phyloP scores from a whole-genome alignment of 2,113 vertebrate genomes.

The Ellobius talpinus region DNA sequence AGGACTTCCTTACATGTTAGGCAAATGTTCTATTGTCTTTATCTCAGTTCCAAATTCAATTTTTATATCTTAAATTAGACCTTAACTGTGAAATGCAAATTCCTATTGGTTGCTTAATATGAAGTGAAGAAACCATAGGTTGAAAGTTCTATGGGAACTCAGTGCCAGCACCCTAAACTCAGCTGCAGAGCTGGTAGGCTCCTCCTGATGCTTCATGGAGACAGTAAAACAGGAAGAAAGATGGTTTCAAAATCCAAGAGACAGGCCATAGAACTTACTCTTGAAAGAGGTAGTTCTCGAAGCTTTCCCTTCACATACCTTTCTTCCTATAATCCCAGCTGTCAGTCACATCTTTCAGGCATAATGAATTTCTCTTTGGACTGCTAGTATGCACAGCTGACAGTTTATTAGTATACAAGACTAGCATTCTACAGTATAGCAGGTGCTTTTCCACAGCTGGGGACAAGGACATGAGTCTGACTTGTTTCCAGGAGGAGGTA shows the following conservation, averaged over 20 bases:
- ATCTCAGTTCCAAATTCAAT: neutral
- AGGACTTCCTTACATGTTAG: neutral
- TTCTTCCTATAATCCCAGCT: neutral
- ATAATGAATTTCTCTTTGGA: neutral
- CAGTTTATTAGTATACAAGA: neutral
- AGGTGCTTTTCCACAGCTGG: neutral
- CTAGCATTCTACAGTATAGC: neutral
- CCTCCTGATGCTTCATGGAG: constrained; percentile 6
- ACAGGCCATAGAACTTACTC: neutral
- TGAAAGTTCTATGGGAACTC: neutral
- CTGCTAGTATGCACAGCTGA: neutral
- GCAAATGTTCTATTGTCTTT: neutral
- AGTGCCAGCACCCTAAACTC: too few relatives aligned
- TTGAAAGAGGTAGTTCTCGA: neutral
- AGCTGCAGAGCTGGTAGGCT: neutral
- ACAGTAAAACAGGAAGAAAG: neutral
- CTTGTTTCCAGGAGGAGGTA: neutral
- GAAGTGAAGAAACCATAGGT: constrained; percentile 24
- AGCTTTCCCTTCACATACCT: neutral
- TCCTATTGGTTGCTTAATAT: neutral
- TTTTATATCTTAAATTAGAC: constrained; percentile 25
- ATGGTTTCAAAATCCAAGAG: neutral
- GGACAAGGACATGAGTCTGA: neutral
- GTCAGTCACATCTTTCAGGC: neutral
- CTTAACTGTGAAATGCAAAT: constrained; percentile 38